Conservation (phyloP, 2,888 invertebrate species). For the Dioctria rufipes region DNA sequence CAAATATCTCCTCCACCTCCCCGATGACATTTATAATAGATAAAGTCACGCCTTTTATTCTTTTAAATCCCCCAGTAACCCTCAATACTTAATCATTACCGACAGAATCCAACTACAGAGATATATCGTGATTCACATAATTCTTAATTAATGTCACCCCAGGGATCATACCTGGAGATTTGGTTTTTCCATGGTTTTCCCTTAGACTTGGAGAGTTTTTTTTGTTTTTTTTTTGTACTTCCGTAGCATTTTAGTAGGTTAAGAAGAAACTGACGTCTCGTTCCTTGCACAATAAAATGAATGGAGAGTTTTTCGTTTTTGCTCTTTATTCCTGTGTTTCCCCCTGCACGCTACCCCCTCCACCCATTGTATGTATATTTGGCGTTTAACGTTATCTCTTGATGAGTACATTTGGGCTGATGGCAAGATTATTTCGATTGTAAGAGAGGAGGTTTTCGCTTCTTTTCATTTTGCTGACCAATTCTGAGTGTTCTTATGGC, state of each 20-base stretch:
- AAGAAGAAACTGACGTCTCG: slow-evolving; percentile 21
- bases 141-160: slow-evolving; percentile 58
- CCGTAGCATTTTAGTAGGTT: slow-evolving; percentile 4
- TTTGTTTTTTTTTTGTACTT: slow-evolving; percentile 37
- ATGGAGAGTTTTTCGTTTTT: slow-evolving; percentile 18
- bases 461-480: slow-evolving; percentile 50
- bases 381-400: slow-evolving; percentile 54
- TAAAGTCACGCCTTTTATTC: slow-evolving; percentile 37
- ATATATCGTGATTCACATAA: slow-evolving; percentile 59
- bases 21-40: not conserved
- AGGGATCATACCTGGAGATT: slow-evolving; percentile 54
- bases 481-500: slow-evolving; percentile 28
- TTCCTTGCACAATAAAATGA: slow-evolving; percentile 26
- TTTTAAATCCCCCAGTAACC: slow-evolving; percentile 43
- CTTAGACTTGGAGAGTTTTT: not conserved
- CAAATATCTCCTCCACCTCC: not conserved
- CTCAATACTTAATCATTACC: slow-evolving; percentile 49
- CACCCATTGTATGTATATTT: slow-evolving; percentile 38
- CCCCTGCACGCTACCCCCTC: not conserved
- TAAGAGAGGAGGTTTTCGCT: slow-evolving; percentile 1
- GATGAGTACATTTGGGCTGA: slow-evolving; percentile 54
- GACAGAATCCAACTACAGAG: slow-evolving; percentile 31
- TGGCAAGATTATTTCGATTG: slow-evolving; percentile 54
- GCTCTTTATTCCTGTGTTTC: slow-evolving; percentile 4
- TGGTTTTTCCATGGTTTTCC: slow-evolving; percentile 24